phyloP scores from a whole-genome alignment of 1,140 invertebrate genomes.

The Scaptodrosophila lebanonensis region DNA sequence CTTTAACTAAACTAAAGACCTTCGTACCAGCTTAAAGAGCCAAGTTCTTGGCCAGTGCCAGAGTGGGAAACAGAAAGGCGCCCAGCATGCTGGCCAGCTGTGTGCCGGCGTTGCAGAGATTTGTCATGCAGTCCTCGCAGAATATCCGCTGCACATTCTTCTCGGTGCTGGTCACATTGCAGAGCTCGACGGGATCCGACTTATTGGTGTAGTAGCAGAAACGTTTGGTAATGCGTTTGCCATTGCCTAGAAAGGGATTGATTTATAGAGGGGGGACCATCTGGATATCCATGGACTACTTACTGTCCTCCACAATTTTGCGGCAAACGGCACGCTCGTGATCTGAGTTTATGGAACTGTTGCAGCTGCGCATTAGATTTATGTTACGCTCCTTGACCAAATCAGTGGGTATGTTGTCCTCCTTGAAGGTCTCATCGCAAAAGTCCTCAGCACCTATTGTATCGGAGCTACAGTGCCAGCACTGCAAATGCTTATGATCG shows the following conservation, averaged over 20 bases:
- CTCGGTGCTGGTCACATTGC: slow-evolving; percentile 60
- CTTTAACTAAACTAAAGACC: not conserved
- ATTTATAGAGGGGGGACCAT: not conserved
- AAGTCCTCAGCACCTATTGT: slow-evolving; percentile 67
- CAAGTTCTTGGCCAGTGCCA: slow-evolving; percentile 33
- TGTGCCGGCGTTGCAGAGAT: slow-evolving; percentile 58
- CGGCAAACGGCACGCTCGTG: slow-evolving; percentile 69
- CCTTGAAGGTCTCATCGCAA: slow-evolving; percentile 63
- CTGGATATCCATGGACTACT: slow-evolving; percentile 1
- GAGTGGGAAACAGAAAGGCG: slow-evolving; percentile 29
- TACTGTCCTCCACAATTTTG: slow-evolving; percentile 70
- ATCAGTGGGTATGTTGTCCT: slow-evolving; percentile 64
- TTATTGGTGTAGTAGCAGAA: slow-evolving; percentile 76
- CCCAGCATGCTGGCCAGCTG: slow-evolving; percentile 28
- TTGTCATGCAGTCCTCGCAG: slow-evolving; percentile 66
- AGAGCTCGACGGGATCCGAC: slow-evolving; percentile 60
- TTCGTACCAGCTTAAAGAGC: slow-evolving; percentile 21
- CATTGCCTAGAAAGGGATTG: slow-evolving; percentile 44
- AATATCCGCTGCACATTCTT: slow-evolving; percentile 70
- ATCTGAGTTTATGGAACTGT: slow-evolving; percentile 64
- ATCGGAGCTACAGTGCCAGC: slow-evolving; percentile 74
- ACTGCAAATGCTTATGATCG: slow-evolving; percentile 50
- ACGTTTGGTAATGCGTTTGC: slow-evolving; percentile 64
- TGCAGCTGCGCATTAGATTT: slow-evolving; percentile 61
- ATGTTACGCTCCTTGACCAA: slow-evolving; percentile 58